These are phyloP conservation scores for Illadopsis cleaveri DNA, from an alignment of 2,113 vertebrate species.

Conservation along the genomic window DNA sequence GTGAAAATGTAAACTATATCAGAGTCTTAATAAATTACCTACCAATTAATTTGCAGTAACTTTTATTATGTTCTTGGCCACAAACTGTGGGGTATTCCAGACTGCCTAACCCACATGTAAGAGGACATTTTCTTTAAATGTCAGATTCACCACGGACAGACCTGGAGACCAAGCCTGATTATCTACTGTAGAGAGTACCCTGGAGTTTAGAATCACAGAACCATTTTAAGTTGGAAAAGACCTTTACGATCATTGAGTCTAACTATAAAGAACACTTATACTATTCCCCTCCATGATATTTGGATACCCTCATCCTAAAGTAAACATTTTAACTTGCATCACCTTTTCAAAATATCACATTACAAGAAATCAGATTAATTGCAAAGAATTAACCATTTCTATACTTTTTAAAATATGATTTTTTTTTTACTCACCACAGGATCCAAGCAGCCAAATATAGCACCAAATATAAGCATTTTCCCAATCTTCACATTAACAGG, in stretches of 20 bases:
- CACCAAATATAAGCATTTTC: slow-evolving; percentile 98
- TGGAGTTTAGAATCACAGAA: not conserved
- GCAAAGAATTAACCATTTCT: not conserved
- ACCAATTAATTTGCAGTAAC: not conserved
- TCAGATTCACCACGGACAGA: not conserved
- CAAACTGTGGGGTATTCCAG: not conserved
- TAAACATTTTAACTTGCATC: not conserved
- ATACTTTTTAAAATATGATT: fast-evolving
- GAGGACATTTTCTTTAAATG: not conserved
- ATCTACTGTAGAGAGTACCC: not conserved
- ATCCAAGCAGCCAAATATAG: slow-evolving; percentile 94
- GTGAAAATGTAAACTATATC: not conserved
- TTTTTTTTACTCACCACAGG: slow-evolving; percentile 83
- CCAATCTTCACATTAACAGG: slow-evolving; percentile 98
- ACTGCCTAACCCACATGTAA: not conserved
- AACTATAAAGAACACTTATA: not conserved
- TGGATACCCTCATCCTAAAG: not conserved
- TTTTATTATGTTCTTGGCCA: not conserved
- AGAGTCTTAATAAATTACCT: not conserved
- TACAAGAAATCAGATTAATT: not conserved
- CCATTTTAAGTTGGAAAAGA: not conserved
- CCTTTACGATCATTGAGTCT: not conserved
- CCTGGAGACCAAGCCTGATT: not conserved
- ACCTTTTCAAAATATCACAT: not conserved
- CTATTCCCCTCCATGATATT: not conserved